A percentile compares a stretch with the other conserved stretches of the same genome.
phyloP scores from a whole-genome alignment of 2,113 vertebrate genomes.

The Laticauda laticaudata region DNA sequence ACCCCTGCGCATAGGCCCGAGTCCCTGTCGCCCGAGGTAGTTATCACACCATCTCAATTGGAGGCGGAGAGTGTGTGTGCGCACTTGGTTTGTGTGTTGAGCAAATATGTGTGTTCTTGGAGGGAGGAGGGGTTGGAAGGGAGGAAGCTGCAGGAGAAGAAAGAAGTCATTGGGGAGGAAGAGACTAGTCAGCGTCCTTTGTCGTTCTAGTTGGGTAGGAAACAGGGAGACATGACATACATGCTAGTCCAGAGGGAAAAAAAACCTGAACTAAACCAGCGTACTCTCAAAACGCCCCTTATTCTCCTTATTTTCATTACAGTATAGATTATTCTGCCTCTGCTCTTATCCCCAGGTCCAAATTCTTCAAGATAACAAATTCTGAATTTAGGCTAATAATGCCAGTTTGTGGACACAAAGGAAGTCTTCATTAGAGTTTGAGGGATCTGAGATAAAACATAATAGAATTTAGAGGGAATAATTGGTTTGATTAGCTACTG shows the following conservation, averaged over 20 bases:
- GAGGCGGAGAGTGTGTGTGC: constrained; percentile 57
- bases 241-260: not conserved
- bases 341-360: not conserved
- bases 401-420: not conserved
- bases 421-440: not conserved
- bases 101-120: constrained; percentile 25
- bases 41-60: constrained; percentile 57
- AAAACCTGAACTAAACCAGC: not conserved
- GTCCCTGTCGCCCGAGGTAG: constrained; percentile 94
- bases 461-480: not conserved
- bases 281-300: not conserved
- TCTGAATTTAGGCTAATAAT: not conserved
- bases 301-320: not conserved
- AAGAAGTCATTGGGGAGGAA: not conserved
- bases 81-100: not conserved
- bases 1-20: constrained; percentile 89
- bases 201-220: not conserved
- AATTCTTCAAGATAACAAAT: not conserved
- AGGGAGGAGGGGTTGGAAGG: constrained; percentile 38
- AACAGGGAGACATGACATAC: not conserved
- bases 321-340: not conserved
- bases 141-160: not conserved
- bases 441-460: not conserved
- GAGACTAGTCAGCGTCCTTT: not conserved
- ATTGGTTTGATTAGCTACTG: not conserved